Percentiles rank a stretch among this genome's conserved stretches.
phyloP scores from a whole-genome alignment of 1,140 invertebrate species.

The Drosophila sturtevanti region DNA sequence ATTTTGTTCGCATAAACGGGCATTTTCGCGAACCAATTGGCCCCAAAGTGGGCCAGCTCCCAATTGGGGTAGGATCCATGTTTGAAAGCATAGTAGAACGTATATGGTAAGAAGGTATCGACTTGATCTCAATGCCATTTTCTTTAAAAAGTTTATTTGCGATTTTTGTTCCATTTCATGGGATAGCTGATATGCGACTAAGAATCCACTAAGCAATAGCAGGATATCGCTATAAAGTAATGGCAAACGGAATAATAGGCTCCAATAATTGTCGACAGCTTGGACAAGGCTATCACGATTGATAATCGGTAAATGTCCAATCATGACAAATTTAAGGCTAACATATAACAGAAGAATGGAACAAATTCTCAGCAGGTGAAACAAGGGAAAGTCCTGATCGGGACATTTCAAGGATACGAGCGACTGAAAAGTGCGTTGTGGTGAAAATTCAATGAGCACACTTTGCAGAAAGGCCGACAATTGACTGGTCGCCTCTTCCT shows the following conservation, averaged over 20 bases:
- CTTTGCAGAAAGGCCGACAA: conserved; percentile 38
- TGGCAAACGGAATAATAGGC: conserved; percentile 85
- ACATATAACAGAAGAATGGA: conserved; percentile 85
- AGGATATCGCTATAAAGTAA: conserved; percentile 87
- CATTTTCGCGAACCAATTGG: conserved; percentile 85
- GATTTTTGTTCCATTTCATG: conserved; percentile 83
- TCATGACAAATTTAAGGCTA: conserved; percentile 86
- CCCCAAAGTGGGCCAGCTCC: conserved; percentile 89
- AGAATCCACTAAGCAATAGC: conserved; percentile 86
- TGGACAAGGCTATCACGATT: conserved; percentile 86
- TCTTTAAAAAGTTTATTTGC: conserved; percentile 85
- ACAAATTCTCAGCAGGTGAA: conserved; percentile 86
- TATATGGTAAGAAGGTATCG: conserved; percentile 87
- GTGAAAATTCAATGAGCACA: conserved; percentile 84
- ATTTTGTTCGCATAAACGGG: conserved; percentile 86
- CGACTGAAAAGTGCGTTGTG: conserved; percentile 78
- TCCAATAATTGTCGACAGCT: conserved; percentile 85
- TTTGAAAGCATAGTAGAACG: conserved; percentile 87
- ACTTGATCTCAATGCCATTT: conserved; percentile 85
- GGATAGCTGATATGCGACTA: conserved; percentile 86
- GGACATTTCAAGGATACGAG: conserved; percentile 34
- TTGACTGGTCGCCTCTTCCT: neutral
- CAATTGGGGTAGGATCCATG: conserved; percentile 87
- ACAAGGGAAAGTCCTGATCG: conserved; percentile 67
- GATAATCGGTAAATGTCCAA: conserved; percentile 85